A percentile compares a stretch with the other conserved stretches of the same genome.
These are phyloP conservation scores for Listronotus oregonensis DNA, from an alignment of 1,140 invertebrate genomes.

Conservation along the genomic window DNA sequence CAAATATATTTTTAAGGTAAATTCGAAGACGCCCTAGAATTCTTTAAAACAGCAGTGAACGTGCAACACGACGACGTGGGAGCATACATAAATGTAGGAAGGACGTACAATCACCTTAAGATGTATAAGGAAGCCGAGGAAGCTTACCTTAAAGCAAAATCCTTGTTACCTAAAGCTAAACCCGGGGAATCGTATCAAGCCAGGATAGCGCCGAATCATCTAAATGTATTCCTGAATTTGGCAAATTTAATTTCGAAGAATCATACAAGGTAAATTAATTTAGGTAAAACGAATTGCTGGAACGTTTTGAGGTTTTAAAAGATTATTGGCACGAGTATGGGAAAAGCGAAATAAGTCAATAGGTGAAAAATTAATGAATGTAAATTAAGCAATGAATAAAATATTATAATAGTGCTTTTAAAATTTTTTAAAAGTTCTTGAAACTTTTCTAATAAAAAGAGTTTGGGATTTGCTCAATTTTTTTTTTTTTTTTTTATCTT, in stretches of 20 bases:
- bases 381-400: too few relatives aligned
- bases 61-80: conserved; percentile 94
- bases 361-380: too few relatives aligned
- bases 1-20: conserved; percentile 20
- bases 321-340: too few relatives aligned
- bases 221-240: conserved; percentile 95
- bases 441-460: too few relatives aligned
- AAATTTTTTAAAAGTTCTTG: too few relatives aligned
- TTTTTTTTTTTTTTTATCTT: too few relatives aligned
- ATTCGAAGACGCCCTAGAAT: conserved; percentile 78
- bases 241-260: conserved; percentile 95
- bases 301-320: too few relatives aligned
- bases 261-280: conserved; percentile 64
- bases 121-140: conserved; percentile 90
- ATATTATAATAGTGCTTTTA: too few relatives aligned
- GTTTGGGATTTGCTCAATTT: too few relatives aligned
- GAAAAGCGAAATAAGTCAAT: too few relatives aligned
- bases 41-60: conserved; percentile 90
- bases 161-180: conserved; percentile 86
- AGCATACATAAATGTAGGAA: conserved; percentile 94
- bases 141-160: conserved; percentile 88
- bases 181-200: conserved; percentile 94
- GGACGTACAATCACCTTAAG: conserved; percentile 92
- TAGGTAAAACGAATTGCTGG: too few relatives aligned
- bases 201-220: conserved; percentile 92